Evolutionary conservation across 2,113 vertebrate species (phyloP), one percentile per base, ranked within the genome.

Genomic region (Laterallus jamaicensis): DNA sequence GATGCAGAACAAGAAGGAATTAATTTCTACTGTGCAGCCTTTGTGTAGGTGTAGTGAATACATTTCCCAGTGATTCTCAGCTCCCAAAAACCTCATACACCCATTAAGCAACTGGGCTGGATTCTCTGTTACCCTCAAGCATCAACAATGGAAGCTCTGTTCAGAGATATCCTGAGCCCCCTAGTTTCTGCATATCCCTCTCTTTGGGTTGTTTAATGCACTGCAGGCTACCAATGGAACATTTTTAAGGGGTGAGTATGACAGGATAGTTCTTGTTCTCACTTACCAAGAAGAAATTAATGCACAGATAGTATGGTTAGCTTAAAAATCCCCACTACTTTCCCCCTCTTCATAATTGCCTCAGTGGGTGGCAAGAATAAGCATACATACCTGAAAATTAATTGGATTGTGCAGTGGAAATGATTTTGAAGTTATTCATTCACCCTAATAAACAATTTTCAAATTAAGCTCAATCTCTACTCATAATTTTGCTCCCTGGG

Each of bases 391-490:
- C 95, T 95, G 95, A 76, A 82, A 95, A 94, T 88, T 95, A 96
- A 97, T 97, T 96, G 95, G 83, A 96, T 89, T 94, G 77, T 95
- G 91, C 67, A 95, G 81, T 73, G 86, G 70, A 92, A 95, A 93
- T 93, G 73, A 96, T 94, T 97, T 96, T 95, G 95, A 97, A 96
- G 95, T 75, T 60, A 91, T 82, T 92, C 92, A 94, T 74, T 97
- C 96, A 97, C 92, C 96, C 95, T 89, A 95, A 97, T 85, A 95
- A 96, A 93, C 95, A 94, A 91, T 95, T 96, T 95, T 89, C 83
- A 94, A 93, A 96, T 96, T 94, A 96, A 96, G 88, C 58, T 78
- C 66, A 91, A 95, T 85, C 91, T 96, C 83, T 84, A 26, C 86
- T 94, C 92, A 95, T 87, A 91, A 92, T 96, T 96, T 87, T 93